Conservation (phyloP, 2,888 invertebrate species). For the Loripinus fragilis region DNA sequence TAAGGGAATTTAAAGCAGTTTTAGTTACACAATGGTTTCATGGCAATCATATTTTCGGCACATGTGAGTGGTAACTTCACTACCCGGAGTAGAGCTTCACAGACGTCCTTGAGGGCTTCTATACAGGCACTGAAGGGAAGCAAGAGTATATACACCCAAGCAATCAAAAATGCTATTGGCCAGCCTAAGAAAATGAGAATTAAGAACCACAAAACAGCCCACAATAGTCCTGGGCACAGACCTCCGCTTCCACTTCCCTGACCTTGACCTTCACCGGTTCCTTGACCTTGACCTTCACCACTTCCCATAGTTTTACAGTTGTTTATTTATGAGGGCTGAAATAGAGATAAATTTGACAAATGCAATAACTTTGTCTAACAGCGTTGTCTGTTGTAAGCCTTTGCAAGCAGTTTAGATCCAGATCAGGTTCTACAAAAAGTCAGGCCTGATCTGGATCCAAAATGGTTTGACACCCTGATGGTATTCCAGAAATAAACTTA, state of each 20-base stretch:
- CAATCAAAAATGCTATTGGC: constrained; percentile 80
- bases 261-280: constrained; percentile 62
- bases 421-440: too few relatives aligned
- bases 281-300: constrained; percentile 73
- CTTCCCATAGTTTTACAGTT: constrained; percentile 47
- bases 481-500: too few relatives aligned
- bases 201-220: constrained; percentile 81
- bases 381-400: too few relatives aligned
- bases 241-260: constrained; percentile 61
- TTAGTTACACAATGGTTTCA: constrained; percentile 78
- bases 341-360: too few relatives aligned
- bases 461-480: too few relatives aligned
- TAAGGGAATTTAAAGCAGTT: too few relatives aligned
- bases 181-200: constrained; percentile 80
- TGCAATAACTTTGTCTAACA: too few relatives aligned
- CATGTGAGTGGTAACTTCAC: constrained; percentile 80
- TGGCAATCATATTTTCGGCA: constrained; percentile 79
- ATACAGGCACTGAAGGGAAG: constrained; percentile 80
- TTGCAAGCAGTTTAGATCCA: too few relatives aligned
- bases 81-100: constrained; percentile 78
- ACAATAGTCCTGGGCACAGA: constrained; percentile 75
- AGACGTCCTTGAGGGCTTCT: constrained; percentile 74
- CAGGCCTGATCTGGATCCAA: too few relatives aligned
- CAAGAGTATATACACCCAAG: constrained; percentile 80
- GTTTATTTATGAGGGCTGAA: too few relatives aligned